These are phyloP conservation scores for Labroides dimidiatus DNA, from an alignment of 2,797 vertebrate genomes.

Conservation along the genomic window DNA sequence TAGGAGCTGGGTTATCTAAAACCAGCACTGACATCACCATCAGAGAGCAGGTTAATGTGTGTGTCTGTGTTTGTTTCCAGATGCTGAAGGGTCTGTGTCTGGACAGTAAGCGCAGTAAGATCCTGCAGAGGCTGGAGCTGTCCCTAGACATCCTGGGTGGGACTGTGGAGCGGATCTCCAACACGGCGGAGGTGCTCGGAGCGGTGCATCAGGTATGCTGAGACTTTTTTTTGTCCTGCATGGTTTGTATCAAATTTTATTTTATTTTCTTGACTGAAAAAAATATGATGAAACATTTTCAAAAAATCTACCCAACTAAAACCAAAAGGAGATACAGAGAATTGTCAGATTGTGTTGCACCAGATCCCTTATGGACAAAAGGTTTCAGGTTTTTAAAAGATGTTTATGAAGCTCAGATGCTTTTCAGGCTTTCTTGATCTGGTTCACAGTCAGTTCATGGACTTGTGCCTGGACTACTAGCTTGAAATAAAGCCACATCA, in stretches of 20 bases:
- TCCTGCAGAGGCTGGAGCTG: constrained; percentile 83
- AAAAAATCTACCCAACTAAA: too few relatives aligned
- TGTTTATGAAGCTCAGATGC: background rate
- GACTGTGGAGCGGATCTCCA: constrained; percentile 82
- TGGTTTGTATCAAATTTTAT: background rate
- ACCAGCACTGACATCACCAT: background rate
- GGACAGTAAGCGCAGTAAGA: constrained; percentile 72
- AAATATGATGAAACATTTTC: too few relatives aligned
- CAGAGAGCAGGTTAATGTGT: background rate
- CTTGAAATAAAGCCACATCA: background rate
- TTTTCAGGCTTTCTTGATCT: background rate
- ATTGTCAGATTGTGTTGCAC: background rate
- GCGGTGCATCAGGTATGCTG: constrained; percentile 87
- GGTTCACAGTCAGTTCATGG: background rate
- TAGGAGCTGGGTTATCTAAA: background rate
- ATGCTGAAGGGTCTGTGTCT: constrained; percentile 81
- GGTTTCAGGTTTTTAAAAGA: background rate
- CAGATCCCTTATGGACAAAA: background rate
- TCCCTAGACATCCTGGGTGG: constrained; percentile 83
- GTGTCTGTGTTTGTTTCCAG: constrained; percentile 69
- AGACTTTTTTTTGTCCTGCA: background rate
- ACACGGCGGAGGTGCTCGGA: constrained; percentile 86
- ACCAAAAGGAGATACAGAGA: too few relatives aligned
- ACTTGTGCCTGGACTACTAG: background rate
- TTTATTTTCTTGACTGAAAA: too few relatives aligned